Percentiles rank a stretch among this genome's conserved stretches.
Evolutionary conservation across 2,888 invertebrate genomes (phyloP).

Genomic region (Oscheius onirici): DNA sequence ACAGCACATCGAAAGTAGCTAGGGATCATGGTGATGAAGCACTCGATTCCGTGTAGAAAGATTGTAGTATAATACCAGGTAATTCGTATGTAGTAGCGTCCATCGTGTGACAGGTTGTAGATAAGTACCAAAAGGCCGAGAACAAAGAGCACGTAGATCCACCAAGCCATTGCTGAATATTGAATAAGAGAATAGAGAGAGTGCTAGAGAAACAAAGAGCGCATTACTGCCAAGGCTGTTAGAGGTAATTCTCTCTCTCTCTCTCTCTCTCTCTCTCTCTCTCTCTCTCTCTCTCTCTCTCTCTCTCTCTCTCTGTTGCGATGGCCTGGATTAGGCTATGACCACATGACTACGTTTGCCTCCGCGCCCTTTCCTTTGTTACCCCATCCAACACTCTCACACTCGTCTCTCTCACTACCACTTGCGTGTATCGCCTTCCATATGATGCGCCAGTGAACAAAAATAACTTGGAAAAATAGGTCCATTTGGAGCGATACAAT

Average conservation of each 20-base stretch:
- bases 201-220: neutral
- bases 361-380: slow-evolving; percentile 25
- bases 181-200: neutral
- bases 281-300: too few species aligned
- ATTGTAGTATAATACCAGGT: slow-evolving; percentile 52
- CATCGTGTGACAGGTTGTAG: slow-evolving; percentile 41
- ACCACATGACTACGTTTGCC: slow-evolving; percentile 27
- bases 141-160: slow-evolving; percentile 10
- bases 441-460: neutral
- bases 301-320: neutral
- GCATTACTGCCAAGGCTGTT: neutral
- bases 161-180: slow-evolving; percentile 20
- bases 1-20: slow-evolving; percentile 45
- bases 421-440: slow-evolving; percentile 11
- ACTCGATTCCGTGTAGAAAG: slow-evolving; percentile 49
- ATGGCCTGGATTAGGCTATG: slow-evolving; percentile 22
- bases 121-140: slow-evolving; percentile 22
- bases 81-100: slow-evolving; percentile 45
- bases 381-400: neutral
- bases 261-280: too few species aligned
- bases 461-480: neutral
- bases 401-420: slow-evolving; percentile 5
- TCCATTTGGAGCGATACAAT: neutral
- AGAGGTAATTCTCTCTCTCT: neutral
- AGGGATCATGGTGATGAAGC: slow-evolving; percentile 48